These are phyloP conservation scores for Oegoconia quadripuncta DNA, from an alignment of 2,888 invertebrate species.

Conservation along the genomic window DNA sequence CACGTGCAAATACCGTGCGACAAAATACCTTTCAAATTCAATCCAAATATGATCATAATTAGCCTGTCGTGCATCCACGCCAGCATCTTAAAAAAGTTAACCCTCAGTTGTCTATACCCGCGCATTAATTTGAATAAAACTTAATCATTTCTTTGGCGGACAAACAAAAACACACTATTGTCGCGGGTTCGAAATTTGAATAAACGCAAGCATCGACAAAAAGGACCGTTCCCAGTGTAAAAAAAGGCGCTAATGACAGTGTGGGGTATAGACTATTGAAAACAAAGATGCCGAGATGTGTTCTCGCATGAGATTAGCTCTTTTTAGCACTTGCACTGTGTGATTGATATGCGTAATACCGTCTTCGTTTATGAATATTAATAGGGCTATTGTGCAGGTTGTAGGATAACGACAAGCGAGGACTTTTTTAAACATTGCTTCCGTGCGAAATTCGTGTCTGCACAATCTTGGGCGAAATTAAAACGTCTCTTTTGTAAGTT, in stretches of 20 bases:
- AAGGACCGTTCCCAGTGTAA: slow-evolving; percentile 37
- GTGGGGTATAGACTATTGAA: slow-evolving; percentile 41
- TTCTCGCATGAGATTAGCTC: slow-evolving; percentile 65
- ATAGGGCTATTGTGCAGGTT: slow-evolving; percentile 57
- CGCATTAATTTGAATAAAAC: slow-evolving; percentile 40
- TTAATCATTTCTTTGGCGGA: slow-evolving; percentile 49
- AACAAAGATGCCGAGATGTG: slow-evolving; percentile 63
- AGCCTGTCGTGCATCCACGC: slow-evolving; percentile 34
- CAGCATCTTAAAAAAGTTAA: slow-evolving; percentile 31
- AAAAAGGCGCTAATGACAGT: slow-evolving; percentile 72
- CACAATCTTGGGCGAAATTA: slow-evolving; percentile 24
- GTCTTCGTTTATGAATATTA: slow-evolving; percentile 68
- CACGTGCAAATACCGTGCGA: slow-evolving; percentile 59
- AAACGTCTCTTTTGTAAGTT: slow-evolving; percentile 24
- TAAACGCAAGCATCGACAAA: slow-evolving; percentile 30
- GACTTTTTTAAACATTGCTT: slow-evolving; percentile 39
- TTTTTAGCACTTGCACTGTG: slow-evolving; percentile 60
- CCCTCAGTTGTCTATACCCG: slow-evolving; percentile 37
- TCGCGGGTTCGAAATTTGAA: slow-evolving; percentile 55
- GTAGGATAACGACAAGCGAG: slow-evolving; percentile 37
- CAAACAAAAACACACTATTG: slow-evolving; percentile 73
- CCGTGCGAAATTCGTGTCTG: slow-evolving; percentile 59
- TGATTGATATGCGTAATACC: slow-evolving; percentile 76
- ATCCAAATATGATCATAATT: slow-evolving; percentile 58
- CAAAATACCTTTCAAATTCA: slow-evolving; percentile 52